Conservation (phyloP, 2,888 invertebrate genomes). For the Pachydiplax longipennis region DNA sequence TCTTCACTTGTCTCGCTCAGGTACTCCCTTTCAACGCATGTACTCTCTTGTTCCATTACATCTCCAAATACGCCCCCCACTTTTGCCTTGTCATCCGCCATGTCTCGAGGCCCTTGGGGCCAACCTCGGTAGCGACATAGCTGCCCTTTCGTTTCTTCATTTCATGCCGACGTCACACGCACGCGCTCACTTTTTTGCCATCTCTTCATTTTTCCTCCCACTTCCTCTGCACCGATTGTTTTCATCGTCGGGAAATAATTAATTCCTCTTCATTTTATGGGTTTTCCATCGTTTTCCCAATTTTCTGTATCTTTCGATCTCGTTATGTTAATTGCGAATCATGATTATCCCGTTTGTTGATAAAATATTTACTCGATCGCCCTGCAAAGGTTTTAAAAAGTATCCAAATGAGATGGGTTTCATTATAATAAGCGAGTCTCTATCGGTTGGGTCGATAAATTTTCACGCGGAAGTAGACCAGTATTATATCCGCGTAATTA, state of each 20-base stretch:
- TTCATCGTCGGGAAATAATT: background rate
- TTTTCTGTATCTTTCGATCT: too few relatives aligned
- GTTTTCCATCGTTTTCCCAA: too few relatives aligned
- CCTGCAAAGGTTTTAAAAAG: too few relatives aligned
- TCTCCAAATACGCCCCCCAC: background rate
- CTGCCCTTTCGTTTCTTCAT: background rate
- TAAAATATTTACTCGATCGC: too few relatives aligned
- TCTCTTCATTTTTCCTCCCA: background rate
- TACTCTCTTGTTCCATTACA: slow-evolving; percentile 24
- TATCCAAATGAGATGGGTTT: too few relatives aligned
- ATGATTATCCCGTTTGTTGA: too few relatives aligned
- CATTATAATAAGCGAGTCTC: too few relatives aligned
- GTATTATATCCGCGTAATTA: background rate
- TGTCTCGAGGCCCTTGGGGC: background rate
- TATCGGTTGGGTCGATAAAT: too few relatives aligned
- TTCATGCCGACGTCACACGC: slow-evolving; percentile 1
- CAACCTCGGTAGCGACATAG: background rate
- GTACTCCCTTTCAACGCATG: background rate
- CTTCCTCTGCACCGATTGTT: background rate
- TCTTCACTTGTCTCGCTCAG: background rate
- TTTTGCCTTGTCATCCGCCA: background rate
- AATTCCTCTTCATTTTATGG: background rate
- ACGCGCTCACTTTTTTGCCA: background rate
- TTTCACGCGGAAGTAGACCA: too few relatives aligned
- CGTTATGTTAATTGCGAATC: too few relatives aligned